Conservation (phyloP, 2,888 invertebrate genomes). For the Odontothrips loti region DNA sequence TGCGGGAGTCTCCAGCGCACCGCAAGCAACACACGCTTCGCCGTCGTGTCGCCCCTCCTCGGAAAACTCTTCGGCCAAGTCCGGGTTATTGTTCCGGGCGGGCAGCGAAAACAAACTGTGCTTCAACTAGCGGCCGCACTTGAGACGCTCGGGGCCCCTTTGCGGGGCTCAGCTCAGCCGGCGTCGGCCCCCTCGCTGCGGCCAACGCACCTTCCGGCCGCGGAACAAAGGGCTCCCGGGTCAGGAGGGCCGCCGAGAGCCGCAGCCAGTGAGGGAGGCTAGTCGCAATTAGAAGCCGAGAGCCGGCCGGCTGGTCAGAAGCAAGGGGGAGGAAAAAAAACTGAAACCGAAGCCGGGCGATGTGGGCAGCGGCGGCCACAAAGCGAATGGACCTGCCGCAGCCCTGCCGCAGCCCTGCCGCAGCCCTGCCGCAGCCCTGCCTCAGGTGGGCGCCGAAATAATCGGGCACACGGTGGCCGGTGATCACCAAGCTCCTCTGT, state of each 20-base stretch:
- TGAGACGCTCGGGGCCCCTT: not conserved
- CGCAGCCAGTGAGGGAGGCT: not conserved
- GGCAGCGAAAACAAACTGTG: constrained; percentile 18
- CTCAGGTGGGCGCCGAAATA: too few relatives aligned
- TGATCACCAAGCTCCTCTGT: too few relatives aligned
- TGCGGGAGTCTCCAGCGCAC: too few relatives aligned
- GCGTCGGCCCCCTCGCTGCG: not conserved
- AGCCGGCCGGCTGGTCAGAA: not conserved
- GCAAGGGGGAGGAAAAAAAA: not conserved
- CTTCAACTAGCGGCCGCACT: constrained; percentile 1
- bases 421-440: too few relatives aligned
- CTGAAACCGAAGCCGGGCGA: not conserved
- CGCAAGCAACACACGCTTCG: too few relatives aligned
- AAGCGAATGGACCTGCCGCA: not conserved
- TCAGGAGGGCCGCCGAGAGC: not conserved
- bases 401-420: too few relatives aligned
- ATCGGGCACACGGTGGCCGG: too few relatives aligned
- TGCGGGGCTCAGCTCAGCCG: too few relatives aligned
- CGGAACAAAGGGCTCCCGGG: not conserved
- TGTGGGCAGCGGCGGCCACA: not conserved
- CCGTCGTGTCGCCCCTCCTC: too few relatives aligned
- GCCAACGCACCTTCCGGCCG: not conserved
- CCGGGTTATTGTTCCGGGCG: constrained; percentile 15
- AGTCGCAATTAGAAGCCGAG: constrained; percentile 11
- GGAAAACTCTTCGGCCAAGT: not conserved